phyloP scores from a whole-genome alignment of 2,888 invertebrate species.

The Atethmia centrago region DNA sequence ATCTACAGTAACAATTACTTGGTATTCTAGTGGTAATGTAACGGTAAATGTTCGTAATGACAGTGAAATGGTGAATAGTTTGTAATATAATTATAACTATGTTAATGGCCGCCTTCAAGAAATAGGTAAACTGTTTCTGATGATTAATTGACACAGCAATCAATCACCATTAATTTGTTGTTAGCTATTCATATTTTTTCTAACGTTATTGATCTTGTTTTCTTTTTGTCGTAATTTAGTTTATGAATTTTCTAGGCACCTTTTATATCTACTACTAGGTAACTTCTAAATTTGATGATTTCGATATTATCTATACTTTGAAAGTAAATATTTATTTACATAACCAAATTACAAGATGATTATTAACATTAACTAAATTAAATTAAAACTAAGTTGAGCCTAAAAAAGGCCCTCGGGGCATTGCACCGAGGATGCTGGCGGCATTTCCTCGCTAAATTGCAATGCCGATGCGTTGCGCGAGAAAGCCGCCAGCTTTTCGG shows the following conservation, averaged over 20 bases:
- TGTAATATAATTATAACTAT: slow-evolving; percentile 37
- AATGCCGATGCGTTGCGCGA: no score
- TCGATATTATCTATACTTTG: no score
- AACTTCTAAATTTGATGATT: neutral
- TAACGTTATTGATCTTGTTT: slow-evolving; percentile 11
- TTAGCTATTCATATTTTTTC: slow-evolving; percentile 9
- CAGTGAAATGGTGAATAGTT: slow-evolving; percentile 34
- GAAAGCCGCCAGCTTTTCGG: no score
- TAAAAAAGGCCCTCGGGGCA: no score
- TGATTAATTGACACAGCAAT: slow-evolving; percentile 47
- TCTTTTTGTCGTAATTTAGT: slow-evolving; percentile 1
- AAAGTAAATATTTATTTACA: no score
- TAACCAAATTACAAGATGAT: no score
- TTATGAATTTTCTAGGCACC: neutral
- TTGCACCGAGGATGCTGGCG: no score
- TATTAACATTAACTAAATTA: no score
- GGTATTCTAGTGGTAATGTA: slow-evolving; percentile 19
- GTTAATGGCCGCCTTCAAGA: slow-evolving; percentile 38
- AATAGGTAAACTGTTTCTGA: slow-evolving; percentile 22
- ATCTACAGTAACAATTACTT: slow-evolving; percentile 10
- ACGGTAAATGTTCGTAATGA: slow-evolving; percentile 35
- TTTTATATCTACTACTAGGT: neutral
- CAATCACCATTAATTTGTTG: slow-evolving; percentile 28
- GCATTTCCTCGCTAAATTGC: no score
- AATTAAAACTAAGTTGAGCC: no score